A percentile compares a stretch with the other conserved stretches of the same genome.
Conservation (phyloP, 1,140 invertebrate species). For the Camponotus floridanus region DNA sequence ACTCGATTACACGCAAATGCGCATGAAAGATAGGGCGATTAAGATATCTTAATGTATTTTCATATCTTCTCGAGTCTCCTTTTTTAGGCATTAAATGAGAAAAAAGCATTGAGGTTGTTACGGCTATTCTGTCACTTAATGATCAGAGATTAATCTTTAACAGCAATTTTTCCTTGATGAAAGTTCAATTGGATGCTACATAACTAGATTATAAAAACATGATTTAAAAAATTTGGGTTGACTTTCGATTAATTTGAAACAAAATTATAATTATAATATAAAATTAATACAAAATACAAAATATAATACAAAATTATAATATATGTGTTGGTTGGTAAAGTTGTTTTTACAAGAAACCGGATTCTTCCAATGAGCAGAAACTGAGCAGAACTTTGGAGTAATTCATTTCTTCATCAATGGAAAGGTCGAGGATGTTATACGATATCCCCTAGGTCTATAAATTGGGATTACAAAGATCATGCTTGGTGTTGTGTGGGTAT, state of each 20-base stretch:
- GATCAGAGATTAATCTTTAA: background rate
- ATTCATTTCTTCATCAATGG: background rate
- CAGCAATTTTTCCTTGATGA: background rate
- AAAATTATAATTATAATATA: background rate
- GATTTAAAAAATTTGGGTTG: background rate
- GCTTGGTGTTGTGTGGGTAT: background rate
- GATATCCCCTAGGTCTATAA: constrained; percentile 24
- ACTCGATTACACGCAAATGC: constrained; percentile 38
- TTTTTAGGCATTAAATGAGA: background rate
- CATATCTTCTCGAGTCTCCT: constrained; percentile 17
- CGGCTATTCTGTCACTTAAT: background rate
- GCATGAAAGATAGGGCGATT: constrained; percentile 37
- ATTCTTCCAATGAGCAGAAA: too few relatives aligned
- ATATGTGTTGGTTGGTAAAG: background rate
- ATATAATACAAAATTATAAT: background rate
- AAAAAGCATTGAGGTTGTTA: background rate
- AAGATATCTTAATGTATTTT: constrained; percentile 12
- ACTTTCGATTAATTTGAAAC: background rate
- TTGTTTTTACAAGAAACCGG: background rate
- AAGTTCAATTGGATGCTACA: background rate
- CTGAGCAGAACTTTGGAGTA: background rate
- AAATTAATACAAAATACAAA: too few relatives aligned
- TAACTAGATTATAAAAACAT: background rate
- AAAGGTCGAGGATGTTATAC: constrained; percentile 18
- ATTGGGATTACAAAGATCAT: constrained; percentile 41